Conservation (phyloP, 1,140 invertebrate species). For the Drosophila kohkoa region DNA sequence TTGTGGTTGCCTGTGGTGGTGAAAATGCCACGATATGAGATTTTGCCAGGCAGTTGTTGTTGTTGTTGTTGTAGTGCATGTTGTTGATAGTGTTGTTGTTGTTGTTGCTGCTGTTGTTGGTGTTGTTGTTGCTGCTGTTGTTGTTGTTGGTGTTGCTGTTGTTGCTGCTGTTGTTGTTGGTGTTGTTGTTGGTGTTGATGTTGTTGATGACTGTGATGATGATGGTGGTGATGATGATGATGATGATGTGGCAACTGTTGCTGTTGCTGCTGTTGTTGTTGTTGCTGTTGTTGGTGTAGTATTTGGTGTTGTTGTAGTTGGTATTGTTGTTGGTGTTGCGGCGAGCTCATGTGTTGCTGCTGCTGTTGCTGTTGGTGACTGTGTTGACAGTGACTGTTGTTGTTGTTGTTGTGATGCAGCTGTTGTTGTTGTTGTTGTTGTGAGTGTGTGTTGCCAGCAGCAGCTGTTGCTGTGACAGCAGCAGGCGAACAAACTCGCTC, state of each 20-base stretch:
- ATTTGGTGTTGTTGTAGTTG: slow-evolving; percentile 83
- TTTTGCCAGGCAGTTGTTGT: slow-evolving; percentile 87
- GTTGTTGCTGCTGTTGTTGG: slow-evolving; percentile 58
- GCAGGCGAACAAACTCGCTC: slow-evolving; percentile 57
- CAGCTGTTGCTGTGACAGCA: slow-evolving; percentile 41
- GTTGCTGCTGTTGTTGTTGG: slow-evolving; percentile 63
- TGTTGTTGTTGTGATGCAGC: slow-evolving; percentile 61
- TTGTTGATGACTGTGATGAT: slow-evolving; percentile 45
- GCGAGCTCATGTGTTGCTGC: slow-evolving; percentile 68
- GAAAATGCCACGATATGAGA: slow-evolving; percentile 90
- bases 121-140: slow-evolving; percentile 69
- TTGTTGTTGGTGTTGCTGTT: slow-evolving; percentile 69
- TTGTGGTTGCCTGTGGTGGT: slow-evolving; percentile 87
- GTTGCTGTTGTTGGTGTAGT: slow-evolving; percentile 81
- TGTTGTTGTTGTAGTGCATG: slow-evolving; percentile 80
- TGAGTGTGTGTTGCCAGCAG: slow-evolving; percentile 63
- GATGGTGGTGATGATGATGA: slow-evolving; percentile 80
- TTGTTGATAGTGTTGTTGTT: slow-evolving; percentile 75
- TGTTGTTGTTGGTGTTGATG: slow-evolving; percentile 79
- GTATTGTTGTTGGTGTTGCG: slow-evolving; percentile 77
- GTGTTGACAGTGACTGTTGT: slow-evolving; percentile 75
- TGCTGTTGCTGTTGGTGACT: slow-evolving; percentile 77
- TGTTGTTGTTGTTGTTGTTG: slow-evolving; percentile 60
- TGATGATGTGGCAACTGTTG: slow-evolving; percentile 84
- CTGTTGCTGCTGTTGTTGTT: slow-evolving; percentile 77